Conservation (phyloP, 2,113 vertebrate species). For the Pterophyllum scalare region DNA sequence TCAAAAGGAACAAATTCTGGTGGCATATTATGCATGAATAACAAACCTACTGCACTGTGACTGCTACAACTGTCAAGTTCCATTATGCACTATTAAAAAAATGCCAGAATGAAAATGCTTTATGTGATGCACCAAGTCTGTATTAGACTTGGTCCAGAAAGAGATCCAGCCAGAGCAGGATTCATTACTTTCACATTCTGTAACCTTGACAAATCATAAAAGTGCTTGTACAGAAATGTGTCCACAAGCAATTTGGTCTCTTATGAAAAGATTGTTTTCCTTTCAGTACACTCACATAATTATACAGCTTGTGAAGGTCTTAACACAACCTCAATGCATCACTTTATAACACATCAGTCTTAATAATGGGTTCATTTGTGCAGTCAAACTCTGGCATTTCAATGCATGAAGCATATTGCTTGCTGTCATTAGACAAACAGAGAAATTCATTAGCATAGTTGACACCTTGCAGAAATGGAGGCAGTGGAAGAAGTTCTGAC, state of each 20-base stretch:
- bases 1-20: background rate
- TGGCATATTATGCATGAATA: background rate
- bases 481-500: constrained; percentile 16
- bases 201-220: background rate
- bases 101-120: background rate
- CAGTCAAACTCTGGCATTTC: constrained; percentile 26
- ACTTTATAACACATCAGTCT: constrained; percentile 1
- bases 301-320: constrained; percentile 7
- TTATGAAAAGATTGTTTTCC: background rate
- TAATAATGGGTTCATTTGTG: constrained; percentile 6
- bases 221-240: background rate
- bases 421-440: constrained; percentile 32
- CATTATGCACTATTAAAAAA: too few relatives aligned
- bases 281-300: background rate
- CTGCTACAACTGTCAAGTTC: background rate
- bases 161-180: background rate
- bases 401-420: background rate
- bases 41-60: background rate
- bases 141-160: background rate
- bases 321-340: background rate
- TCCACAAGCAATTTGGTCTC: background rate
- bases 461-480: constrained; percentile 31
- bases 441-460: background rate
- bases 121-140: background rate
- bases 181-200: background rate